Percentiles rank a stretch among this genome's conserved stretches.
These are phyloP conservation scores for Palythoa grandis DNA, from an alignment of 92 coral and sea anemone genomes.

Conservation along the genomic window DNA sequence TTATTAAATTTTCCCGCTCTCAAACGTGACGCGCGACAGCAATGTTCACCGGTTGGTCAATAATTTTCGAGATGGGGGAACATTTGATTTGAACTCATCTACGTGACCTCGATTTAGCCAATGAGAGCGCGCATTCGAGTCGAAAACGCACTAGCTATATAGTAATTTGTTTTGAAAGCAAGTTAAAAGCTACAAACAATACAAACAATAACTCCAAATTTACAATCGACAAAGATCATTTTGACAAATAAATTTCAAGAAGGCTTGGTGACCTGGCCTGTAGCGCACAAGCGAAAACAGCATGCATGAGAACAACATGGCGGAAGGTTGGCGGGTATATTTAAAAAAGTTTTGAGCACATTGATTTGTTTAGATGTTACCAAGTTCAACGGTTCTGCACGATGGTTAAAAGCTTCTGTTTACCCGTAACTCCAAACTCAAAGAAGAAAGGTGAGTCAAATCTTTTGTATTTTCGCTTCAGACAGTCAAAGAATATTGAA, in stretches of 20 bases:
- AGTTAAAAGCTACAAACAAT: too few species aligned
- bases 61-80: too few species aligned
- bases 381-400: not conserved
- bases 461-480: not conserved
- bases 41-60: too few species aligned
- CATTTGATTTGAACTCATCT: too few species aligned
- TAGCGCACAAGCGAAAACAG: not conserved
- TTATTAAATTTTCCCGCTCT: too few species aligned
- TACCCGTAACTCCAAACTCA: slow-evolving; percentile 28
- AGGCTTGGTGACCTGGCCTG: slow-evolving; percentile 39
- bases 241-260: not conserved
- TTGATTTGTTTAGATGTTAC: not conserved
- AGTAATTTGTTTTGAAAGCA: too few species aligned
- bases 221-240: not conserved
- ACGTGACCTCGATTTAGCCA: too few species aligned
- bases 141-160: too few species aligned
- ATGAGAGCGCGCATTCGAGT: too few species aligned
- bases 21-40: too few species aligned
- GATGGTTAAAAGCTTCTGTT: slow-evolving; percentile 45
- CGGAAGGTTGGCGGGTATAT: slow-evolving; percentile 27
- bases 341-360: slow-evolving; percentile 19
- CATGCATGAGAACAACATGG: not conserved
- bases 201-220: too few species aligned
- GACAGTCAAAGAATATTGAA: not conserved
- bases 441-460: slow-evolving; percentile 33